These are phyloP conservation scores for Lasioglossum morio DNA, from an alignment of 2,888 invertebrate species.

Conservation along the genomic window DNA sequence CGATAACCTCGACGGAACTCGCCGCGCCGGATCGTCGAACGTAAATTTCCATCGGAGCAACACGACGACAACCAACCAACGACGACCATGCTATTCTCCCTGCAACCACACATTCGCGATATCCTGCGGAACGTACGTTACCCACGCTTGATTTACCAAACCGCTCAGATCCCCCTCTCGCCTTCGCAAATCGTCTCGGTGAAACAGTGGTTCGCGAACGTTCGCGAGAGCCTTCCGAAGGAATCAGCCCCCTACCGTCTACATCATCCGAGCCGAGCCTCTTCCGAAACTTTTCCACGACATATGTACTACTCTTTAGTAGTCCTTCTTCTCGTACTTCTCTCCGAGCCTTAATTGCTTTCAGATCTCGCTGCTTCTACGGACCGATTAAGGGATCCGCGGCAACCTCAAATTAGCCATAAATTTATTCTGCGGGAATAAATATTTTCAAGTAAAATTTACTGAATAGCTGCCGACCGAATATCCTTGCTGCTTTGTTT, in stretches of 20 bases:
- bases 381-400: background rate
- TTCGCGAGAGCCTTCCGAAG: slow-evolving; percentile 43
- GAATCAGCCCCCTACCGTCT: slow-evolving; percentile 53
- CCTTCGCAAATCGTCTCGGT: slow-evolving; percentile 44
- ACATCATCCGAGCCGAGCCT: slow-evolving; percentile 53
- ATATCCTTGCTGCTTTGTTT: background rate
- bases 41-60: slow-evolving; percentile 65
- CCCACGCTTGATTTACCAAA: slow-evolving; percentile 73
- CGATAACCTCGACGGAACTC: slow-evolving; percentile 62
- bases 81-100: slow-evolving; percentile 17
- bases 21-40: slow-evolving; percentile 50
- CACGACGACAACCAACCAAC: slow-evolving; percentile 47
- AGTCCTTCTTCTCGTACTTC: slow-evolving; percentile 42
- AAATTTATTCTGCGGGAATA: slow-evolving; percentile 16
- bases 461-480: background rate
- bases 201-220: slow-evolving; percentile 48
- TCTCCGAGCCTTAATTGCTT: slow-evolving; percentile 68
- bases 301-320: slow-evolving; percentile 11
- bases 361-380: slow-evolving; percentile 36
- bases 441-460: slow-evolving; percentile 45
- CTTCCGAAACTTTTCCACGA: slow-evolving; percentile 65
- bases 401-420: slow-evolving; percentile 17
- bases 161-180: slow-evolving; percentile 55
- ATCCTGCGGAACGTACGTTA: slow-evolving; percentile 67
- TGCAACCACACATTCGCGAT: slow-evolving; percentile 28